phyloP scores from a whole-genome alignment of 2,888 invertebrate genomes.

The Thymelicus sylvestris region DNA sequence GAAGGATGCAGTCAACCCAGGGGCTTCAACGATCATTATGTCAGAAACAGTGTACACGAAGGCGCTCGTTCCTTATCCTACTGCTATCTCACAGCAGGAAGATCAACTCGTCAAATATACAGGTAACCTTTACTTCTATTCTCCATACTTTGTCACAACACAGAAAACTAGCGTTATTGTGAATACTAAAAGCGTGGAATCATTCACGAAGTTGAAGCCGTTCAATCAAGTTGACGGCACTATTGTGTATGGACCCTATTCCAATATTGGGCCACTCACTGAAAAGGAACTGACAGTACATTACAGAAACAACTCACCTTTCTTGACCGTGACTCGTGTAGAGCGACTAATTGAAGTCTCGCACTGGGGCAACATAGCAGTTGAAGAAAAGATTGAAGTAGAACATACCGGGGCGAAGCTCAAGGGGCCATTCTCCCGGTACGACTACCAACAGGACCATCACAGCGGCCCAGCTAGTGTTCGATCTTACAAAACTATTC shows the following conservation, averaged over 20 bases:
- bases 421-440: conserved; percentile 97
- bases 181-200: conserved; percentile 92
- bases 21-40: conserved; percentile 84
- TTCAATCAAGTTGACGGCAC: conserved; percentile 90
- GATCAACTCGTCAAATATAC: conserved; percentile 95
- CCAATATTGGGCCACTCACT: conserved; percentile 86
- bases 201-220: conserved; percentile 93
- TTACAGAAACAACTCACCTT: conserved; percentile 98
- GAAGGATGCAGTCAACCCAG: conserved; percentile 84
- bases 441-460: conserved; percentile 97
- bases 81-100: conserved; percentile 95
- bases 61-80: conserved; percentile 92
- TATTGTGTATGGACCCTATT: conserved; percentile 96
- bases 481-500: conserved; percentile 94
- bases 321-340: conserved; percentile 95
- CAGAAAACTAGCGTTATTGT: conserved; percentile 93
- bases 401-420: conserved; percentile 96
- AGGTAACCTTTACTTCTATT: conserved; percentile 93
- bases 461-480: conserved; percentile 95
- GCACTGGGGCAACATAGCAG: conserved; percentile 99
- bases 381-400: conserved; percentile 97
- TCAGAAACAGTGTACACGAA: conserved; percentile 92
- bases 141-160: conserved; percentile 91
- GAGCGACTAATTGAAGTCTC: conserved; percentile 97
- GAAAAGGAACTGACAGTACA: conserved; percentile 91